Base-by-base conservation (phyloP, 2,113 vertebrate genomes). In the Nannobrachium achirus region DNA sequence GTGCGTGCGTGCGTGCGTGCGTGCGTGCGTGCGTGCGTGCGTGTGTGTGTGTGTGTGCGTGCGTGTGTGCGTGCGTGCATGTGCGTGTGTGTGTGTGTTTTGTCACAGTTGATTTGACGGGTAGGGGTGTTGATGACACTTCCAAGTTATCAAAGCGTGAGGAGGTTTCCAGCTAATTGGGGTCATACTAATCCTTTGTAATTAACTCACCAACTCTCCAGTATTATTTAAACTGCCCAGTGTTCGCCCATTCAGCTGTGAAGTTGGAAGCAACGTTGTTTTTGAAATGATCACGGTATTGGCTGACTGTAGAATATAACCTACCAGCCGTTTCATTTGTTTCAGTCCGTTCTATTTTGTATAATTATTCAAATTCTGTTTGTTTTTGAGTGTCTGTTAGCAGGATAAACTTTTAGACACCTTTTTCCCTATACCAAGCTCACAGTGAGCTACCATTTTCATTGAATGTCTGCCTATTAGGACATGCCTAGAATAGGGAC, bases 141-240 rank as follows among this genome's bases (percentile, higher is more conserved):
- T 71, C 64, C 15, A 20, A 86, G 86, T 88, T 77, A 88, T 85
- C 85, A 85, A 78, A 86, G 83, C 76, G 75, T 80, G 79, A 83
- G 84, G 83, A 89, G 83, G 77, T 78, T 86, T 68, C 69, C 76
- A 81, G 86, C 78, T 83, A 78, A 85, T 87, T 84, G 86, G 83
- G 85, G 83, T 62, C 81, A 77, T 74, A 75, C 75, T 88, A 89
- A 90, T 88, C 85, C 85, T 78, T 82, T 81, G 84, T 87, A 89
- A 89, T 89, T 89, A 85, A 87, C 84, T 86, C 84, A 87, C 75
- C 67, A 84, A 60, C 73, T 79, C 81, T 82, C 77, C 70, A 82
- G 83, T 79, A 76, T 87, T 85, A 88, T 87, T 86, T 85, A 86
- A 85, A 69, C 73, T 73, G n/a, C 63, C 79, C 69, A 79, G 80